Base-by-base conservation (phyloP, 1,140 invertebrate species). In the Hylaeus volcanicus region DNA sequence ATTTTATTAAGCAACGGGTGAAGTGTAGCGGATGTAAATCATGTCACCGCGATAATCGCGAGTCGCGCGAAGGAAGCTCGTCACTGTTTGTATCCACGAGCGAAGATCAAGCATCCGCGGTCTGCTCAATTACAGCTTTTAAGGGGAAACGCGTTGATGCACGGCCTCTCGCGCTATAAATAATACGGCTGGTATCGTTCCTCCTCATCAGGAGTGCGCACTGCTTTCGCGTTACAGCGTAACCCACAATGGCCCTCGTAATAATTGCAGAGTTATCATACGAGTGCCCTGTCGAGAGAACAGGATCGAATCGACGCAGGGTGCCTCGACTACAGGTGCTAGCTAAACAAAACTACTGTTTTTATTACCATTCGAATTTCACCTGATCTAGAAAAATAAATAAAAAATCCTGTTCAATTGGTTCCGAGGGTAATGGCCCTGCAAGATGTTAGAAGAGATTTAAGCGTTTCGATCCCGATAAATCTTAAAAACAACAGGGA, bases 261-360 rank as follows among this genome's bases (percentile, higher is more conserved):
- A 66, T 86, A 85, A 86, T 86, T 85, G 65, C 60, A 80, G 64
- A 74, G 70, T 81, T 84, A 51, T 51, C 11, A 51, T 51, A 77
- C 82, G 68, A 75, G 84, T 53, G 65, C 65, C 68, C 48, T 69
- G 69, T 66, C 56, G 41, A 12, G 8, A 9, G 39, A 5, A 15
- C 56, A 6, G 45, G 56, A 3, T 6, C 12, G 41, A 41, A 15
- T 14, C 5, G 5, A 53, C 26, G 65, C 26, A 26, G 26, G 26
- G 26, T 26, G 26, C 26, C 26, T 26, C 26, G 26, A 26, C 26
- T 26, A 26, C 26, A 26, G 26, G 26, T 26, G 26, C 26, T 26
- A 26, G 26, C 26, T 26, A 26, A 26, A 26, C 26, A 26, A 26
- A 26, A 26, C 26, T 26, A 26, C 26, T 26, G 26, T 26, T 26